Evolutionary conservation across 2,888 invertebrate species (phyloP), one percentile per base, ranked within the genome.

Genomic region (Dasysyrphus tricinctus): DNA sequence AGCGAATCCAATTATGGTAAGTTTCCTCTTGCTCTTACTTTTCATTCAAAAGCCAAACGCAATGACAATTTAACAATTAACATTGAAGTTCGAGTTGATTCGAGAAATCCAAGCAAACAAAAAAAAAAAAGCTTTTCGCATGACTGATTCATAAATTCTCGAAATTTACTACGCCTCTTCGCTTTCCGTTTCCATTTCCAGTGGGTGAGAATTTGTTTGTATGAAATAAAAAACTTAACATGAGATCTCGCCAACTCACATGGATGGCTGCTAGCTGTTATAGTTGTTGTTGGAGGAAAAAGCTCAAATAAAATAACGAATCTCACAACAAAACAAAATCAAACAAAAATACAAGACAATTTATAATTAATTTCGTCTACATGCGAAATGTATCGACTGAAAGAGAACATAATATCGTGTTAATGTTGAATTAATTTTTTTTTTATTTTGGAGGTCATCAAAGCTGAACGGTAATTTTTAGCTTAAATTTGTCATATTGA

Each of bases 1-100:
- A 74, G 74, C 78, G 78, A 78, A 83, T 78, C 78, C 73, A 69
- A 83, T 78, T 49, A 73, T 78, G 78, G 82, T 67, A 73, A 49
- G 54, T 78, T 78, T 78, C 69, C 73, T 69, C 47, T 59, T 39
- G 39, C 59, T 39, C 39, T 78, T 63, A 73, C n/a, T 78, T 78
- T 78, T 82, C 73, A 42, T 82, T 72, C 47, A 44, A 73, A 47
- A 19, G 2, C 16, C 37, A 37, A 57, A 57, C 5, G n/a, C 12
- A 29, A 54, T 7, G 5, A 8, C 32, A 51, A 29, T 29, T 51
- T 51, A 51, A 12, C 65, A 47, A 65, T 65, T 34, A 65, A 19
- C 47, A 65, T 65, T 47, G 24, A 42, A 63, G 39, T 39, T 76
- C 59, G 51, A 77, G 57, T 65, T 39, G 14, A 14, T 73, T 82